Conservation (phyloP, 1,140 invertebrate genomes). For the Drepana arcuata region DNA sequence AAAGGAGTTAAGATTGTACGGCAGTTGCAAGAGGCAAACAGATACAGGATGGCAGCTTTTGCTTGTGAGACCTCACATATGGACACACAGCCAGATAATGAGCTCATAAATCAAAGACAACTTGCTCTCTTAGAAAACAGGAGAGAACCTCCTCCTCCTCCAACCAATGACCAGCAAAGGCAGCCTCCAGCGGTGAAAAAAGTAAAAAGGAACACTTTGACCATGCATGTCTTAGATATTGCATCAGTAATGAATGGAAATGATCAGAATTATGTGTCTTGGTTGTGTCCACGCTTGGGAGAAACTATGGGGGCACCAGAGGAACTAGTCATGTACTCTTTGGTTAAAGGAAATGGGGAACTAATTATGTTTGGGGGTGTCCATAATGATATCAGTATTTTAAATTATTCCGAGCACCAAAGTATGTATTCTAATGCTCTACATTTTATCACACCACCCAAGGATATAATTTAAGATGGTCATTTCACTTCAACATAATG, state of each 20-base stretch:
- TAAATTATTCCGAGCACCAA: slow-evolving; percentile 69
- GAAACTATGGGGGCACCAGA: slow-evolving; percentile 81
- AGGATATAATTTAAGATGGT: slow-evolving; percentile 82
- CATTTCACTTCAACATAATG: too few relatives aligned
- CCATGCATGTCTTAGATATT: slow-evolving; percentile 91
- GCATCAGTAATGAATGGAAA: slow-evolving; percentile 78
- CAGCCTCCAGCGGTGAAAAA: slow-evolving; percentile 60
- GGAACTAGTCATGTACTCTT: slow-evolving; percentile 90
- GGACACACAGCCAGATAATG: slow-evolving; percentile 46
- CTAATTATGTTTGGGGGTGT: slow-evolving; percentile 96
- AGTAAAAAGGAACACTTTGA: slow-evolving; percentile 76
- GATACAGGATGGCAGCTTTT: slow-evolving; percentile 75
- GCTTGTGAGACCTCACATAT: slow-evolving; percentile 65
- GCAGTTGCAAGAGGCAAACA: slow-evolving; percentile 70
- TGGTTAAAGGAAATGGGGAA: slow-evolving; percentile 91
- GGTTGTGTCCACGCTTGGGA: slow-evolving; percentile 80
- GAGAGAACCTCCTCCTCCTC: slow-evolving; percentile 32
- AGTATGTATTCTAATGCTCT: slow-evolving; percentile 83
- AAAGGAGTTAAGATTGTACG: slow-evolving; percentile 64
- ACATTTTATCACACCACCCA: slow-evolving; percentile 84
- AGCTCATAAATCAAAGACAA: slow-evolving; percentile 61
- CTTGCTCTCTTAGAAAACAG: slow-evolving; percentile 61
- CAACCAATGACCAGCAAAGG: slow-evolving; percentile 32
- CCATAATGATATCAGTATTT: slow-evolving; percentile 78
- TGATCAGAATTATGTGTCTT: slow-evolving; percentile 77